Percentiles rank a stretch among this genome's conserved stretches.
phyloP scores from a whole-genome alignment of 2,113 vertebrate species.

The Microcebus murinus region DNA sequence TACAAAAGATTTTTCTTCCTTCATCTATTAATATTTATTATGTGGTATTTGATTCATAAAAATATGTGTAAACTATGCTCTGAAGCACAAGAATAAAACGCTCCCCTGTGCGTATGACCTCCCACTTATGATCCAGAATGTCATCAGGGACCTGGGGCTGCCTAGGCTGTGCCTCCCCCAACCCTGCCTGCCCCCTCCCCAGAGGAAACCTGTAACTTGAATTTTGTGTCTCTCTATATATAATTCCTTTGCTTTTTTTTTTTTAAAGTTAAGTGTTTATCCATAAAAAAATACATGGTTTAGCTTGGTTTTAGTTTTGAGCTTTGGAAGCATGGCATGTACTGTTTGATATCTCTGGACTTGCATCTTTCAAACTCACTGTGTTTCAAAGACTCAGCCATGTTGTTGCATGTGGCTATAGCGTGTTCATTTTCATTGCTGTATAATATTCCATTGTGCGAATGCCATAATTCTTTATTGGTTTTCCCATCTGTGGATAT shows the following conservation, averaged over 20 bases:
- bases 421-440: not conserved
- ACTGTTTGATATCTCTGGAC: rapidly evolving
- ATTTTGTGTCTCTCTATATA: not conserved
- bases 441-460: not conserved
- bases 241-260: not conserved
- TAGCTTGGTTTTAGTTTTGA: not conserved
- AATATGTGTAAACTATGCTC: not conserved
- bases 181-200: not conserved
- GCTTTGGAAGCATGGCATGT: not conserved
- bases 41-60: not conserved
- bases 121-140: not conserved
- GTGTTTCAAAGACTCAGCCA: not conserved
- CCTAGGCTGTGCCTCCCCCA: rapidly evolving
- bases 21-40: not conserved
- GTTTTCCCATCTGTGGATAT: not conserved
- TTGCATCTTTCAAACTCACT: not conserved
- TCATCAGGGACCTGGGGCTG: too few species aligned
- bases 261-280: not conserved
- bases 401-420: too few species aligned
- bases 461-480: not conserved
- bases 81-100: not conserved
- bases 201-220: not conserved
- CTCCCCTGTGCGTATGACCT: rapidly evolving
- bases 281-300: not conserved
- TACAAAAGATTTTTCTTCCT: not conserved